These are phyloP conservation scores for Nymphalis polychloros DNA, from an alignment of 2,888 invertebrate species.

Conservation along the genomic window DNA sequence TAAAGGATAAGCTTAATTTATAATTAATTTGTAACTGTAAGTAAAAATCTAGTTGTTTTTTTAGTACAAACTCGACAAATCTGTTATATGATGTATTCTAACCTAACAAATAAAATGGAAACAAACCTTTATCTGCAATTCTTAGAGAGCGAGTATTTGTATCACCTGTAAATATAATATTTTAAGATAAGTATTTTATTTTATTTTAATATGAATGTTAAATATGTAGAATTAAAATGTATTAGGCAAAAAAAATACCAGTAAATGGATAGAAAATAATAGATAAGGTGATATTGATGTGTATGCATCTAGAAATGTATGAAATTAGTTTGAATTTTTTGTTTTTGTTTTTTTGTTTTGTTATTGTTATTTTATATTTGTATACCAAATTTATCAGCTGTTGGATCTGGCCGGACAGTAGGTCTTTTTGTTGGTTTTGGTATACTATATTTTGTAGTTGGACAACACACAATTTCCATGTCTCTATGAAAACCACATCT, in stretches of 20 bases:
- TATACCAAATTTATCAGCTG: conserved; percentile 38
- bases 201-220: not conserved
- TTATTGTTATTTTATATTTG: not conserved
- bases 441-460: not conserved
- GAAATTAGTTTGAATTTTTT: too few species aligned
- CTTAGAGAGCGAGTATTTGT: conserved; percentile 41
- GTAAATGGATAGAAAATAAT: not conserved
- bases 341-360: too few species aligned
- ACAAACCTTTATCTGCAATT: conserved; percentile 59
- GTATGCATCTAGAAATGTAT: too few species aligned
- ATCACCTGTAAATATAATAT: conserved; percentile 43
- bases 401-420: not conserved
- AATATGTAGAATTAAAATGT: too few species aligned
- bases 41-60: too few species aligned
- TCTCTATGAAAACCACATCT: conserved; percentile 32
- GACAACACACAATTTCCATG: conserved; percentile 36
- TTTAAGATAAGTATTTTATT: not conserved
- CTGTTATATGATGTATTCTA: too few species aligned
- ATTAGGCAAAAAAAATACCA: too few species aligned
- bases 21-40: too few species aligned
- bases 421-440: conserved; percentile 17
- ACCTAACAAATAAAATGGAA: not conserved
- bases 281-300: not conserved
- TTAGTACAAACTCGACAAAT: too few species aligned
- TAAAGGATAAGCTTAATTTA: too few species aligned